Percentiles rank a stretch among this genome's conserved stretches.
These are phyloP conservation scores for Flexamia atlantica DNA, from an alignment of 2,888 invertebrate genomes.

Conservation along the genomic window DNA sequence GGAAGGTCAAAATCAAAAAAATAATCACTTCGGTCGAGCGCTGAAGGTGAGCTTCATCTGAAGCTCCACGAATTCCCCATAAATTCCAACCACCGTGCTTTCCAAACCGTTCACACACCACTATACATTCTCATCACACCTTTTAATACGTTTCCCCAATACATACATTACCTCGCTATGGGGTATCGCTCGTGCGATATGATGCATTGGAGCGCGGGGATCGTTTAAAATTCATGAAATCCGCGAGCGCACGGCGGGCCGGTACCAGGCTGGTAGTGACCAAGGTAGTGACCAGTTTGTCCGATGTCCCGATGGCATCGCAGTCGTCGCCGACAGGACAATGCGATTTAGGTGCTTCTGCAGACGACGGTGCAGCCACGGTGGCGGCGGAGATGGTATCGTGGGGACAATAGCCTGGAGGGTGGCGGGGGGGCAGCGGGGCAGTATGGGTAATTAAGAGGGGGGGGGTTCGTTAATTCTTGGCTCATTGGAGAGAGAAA, in stretches of 20 bases:
- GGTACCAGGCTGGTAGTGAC: too few species aligned
- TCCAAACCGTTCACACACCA: not conserved
- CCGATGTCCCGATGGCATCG: not conserved
- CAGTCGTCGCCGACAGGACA: conserved; percentile 11
- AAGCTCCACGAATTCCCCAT: too few species aligned
- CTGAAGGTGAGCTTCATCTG: too few species aligned
- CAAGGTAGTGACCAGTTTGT: too few species aligned
- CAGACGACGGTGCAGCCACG: not conserved
- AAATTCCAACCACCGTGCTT: too few species aligned
- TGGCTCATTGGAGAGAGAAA: too few species aligned
- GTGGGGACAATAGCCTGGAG: conserved; percentile 1
- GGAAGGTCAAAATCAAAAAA: too few species aligned
- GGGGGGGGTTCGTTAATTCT: not conserved
- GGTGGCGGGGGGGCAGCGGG: not conserved
- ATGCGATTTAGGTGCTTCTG: conserved; percentile 22
- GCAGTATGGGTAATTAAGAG: conserved; percentile 9
- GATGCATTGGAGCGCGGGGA: not conserved
- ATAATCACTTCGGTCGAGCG: too few species aligned
- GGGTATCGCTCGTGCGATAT: conserved; percentile 22
- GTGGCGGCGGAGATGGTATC: not conserved
- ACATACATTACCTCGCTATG: conserved; percentile 8
- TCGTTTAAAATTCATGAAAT: conserved; percentile 45
- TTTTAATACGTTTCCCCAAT: not conserved
- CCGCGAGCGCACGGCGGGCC: not conserved
- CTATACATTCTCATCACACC: not conserved